Base-by-base conservation (phyloP, 2,113 vertebrate species). In the Prionailurus viverrinus region DNA sequence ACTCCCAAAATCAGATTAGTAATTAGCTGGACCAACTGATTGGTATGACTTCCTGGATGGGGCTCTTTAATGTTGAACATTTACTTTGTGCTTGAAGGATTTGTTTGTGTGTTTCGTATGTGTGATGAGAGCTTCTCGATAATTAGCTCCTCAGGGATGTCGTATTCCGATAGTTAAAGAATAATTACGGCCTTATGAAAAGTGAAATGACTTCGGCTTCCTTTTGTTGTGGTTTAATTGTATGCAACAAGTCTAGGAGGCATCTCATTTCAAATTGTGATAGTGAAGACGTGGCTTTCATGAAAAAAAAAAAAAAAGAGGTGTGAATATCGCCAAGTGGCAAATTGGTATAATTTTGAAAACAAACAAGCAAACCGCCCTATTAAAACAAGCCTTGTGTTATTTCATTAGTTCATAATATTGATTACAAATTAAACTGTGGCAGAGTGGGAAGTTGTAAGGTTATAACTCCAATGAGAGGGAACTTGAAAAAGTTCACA, bases 81-180 rank as follows among this genome's bases (percentile, higher is more conserved):
- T 99, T 99, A 99, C 99, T 99, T 99, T 99, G 99, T 99, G 99
- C 99, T 99, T 99, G 99, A 99, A 99, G 99, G 99, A 99, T 99
- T 99, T 99, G 99, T 99, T 99, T 99, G 99, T 99, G 99, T 99
- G 99, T 99, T 99, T 99, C 99, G 99, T 98, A 99, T 97, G 99
- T 99, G 99, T 99, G 99, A 99, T 99, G 99, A 99, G 99, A 99
- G 99, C 99, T 99, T 99, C 99, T 99, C 99, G 99, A 99, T 99
- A 99, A 99, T 99, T 99, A 99, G 99, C 98, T 99, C 99, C 99
- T 99, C 97, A 98, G 99, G 99, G 99, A 99, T 99, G 98, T 98
- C 98, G 98, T 99, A 99, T 99, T 99, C 99, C 99, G 99, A 99
- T 99, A 99, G 99, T 99, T 99, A 99, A 99, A 99, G 99, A 99